Base-by-base conservation (phyloP, 2,888 invertebrate species). In the Sacculina carcini region DNA sequence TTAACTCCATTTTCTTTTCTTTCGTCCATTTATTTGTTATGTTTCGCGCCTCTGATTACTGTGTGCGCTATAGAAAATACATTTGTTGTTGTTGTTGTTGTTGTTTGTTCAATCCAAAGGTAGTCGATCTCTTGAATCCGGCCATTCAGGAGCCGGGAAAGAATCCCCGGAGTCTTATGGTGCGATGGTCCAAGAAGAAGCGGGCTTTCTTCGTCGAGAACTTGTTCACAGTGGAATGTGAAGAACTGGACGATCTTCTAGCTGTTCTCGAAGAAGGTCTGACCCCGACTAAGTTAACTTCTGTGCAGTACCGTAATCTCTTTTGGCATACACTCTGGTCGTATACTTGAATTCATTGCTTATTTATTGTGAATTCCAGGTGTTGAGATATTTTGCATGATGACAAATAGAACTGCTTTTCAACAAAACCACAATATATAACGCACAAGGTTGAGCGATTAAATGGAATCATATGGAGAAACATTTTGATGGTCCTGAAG, bases 161-260 rank as follows among this genome's bases (percentile, higher is more conserved):
- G 26, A 6, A 9, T n/a, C 44, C 44, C 2, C n/a, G 44, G 16
- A 44, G 44, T 2, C 28, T 44, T 26, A 44, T 44, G 44, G 87
- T 92, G 12, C 72, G 92, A 48, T 92, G 92, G 90, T 84, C 85
- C 40, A 89, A 90, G 64, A 89, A 89, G 63, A 79, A 79, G 47
- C 71, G 84, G 14, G 82, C 89, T 3, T 92, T 92, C 66, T 90
- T 89, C 64, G 90, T 92, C 5, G 92, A 92, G 65, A 92, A 92
- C 65, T 72, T 85, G n/a, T 92, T 92, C 64, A 84, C 82, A 0
- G 86, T 90, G 0, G 87, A 90, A 63, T 92, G 92, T 63, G 86
- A 87, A 63, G 80, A 86, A 61, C 67, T 89, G 46, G 90, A 90
- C 59, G 90, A 92, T 65, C 69, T 92, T 52, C 73, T 87, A 61